Percentiles rank a stretch among this genome's conserved stretches.
Conservation (phyloP, 2,888 invertebrate species). For the Lycia hirtaria region DNA sequence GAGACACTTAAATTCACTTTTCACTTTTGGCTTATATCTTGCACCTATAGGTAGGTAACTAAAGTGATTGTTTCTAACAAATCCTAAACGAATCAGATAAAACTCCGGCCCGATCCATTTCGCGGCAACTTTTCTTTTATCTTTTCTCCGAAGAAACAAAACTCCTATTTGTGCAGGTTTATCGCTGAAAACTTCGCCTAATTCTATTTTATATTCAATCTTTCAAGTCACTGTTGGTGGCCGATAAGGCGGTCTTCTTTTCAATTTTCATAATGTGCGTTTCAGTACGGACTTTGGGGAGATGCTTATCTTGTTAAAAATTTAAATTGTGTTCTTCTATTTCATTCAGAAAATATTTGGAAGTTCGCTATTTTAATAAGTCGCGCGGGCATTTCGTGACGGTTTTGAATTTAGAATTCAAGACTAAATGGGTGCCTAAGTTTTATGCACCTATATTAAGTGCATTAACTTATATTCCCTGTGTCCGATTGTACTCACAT, state of each 20-base stretch:
- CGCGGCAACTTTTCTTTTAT: slow-evolving; percentile 46
- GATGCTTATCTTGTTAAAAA: slow-evolving; percentile 4
- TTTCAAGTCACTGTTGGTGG: slow-evolving; percentile 43
- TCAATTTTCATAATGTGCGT: slow-evolving; percentile 41
- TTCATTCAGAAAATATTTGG: not conserved
- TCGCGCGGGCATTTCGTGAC: no score
- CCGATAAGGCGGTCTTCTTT: slow-evolving; percentile 41
- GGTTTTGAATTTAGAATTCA: no score
- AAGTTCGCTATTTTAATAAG: not conserved
- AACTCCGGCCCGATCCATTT: slow-evolving; percentile 47
- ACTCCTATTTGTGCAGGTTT: slow-evolving; percentile 46
- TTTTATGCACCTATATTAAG: no score
- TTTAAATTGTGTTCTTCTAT: slow-evolving; percentile 43
- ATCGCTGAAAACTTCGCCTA: slow-evolving; percentile 43
- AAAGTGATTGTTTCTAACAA: slow-evolving; percentile 53
- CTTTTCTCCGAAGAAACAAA: slow-evolving; percentile 40
- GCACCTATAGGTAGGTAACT: slow-evolving; percentile 39
- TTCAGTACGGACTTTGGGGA: slow-evolving; percentile 25
- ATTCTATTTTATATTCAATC: slow-evolving; percentile 49
- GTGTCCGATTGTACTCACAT: no score
- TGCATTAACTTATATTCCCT: no score
- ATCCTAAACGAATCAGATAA: slow-evolving; percentile 54
- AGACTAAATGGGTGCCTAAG: no score
- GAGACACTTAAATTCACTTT: not conserved
- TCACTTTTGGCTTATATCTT: slow-evolving; percentile 31